A percentile compares a stretch with the other conserved stretches of the same genome.
Evolutionary conservation across 1,140 invertebrate species (phyloP).

Genomic region (Matsumurasca onukii): DNA sequence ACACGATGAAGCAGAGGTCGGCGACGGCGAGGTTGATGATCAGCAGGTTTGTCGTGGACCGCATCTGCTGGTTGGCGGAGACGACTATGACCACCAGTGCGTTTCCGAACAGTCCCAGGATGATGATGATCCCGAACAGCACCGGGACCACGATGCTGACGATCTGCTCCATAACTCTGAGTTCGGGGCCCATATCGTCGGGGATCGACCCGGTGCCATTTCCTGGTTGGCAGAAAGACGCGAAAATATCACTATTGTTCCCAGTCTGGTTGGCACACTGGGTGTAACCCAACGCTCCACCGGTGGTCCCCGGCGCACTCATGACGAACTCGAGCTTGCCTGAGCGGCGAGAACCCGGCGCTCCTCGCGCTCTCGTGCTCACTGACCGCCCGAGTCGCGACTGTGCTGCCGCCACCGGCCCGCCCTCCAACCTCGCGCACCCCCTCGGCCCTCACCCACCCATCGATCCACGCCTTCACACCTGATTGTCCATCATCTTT

Average conservation of each 20-base stretch:
- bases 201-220: constrained; percentile 6
- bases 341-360: neutral
- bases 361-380: neutral
- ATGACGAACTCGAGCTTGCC: neutral
- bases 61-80: constrained; percentile 84
- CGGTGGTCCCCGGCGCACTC: neutral
- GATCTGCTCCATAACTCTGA: constrained; percentile 55
- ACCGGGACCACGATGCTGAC: constrained; percentile 77
- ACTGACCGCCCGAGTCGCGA: neutral
- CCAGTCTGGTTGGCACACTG: constrained; percentile 34
- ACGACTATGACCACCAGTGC: constrained; percentile 74
- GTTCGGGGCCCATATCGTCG: constrained; percentile 40
- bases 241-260: constrained; percentile 28
- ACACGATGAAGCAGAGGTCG: constrained; percentile 91
- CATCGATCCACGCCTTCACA: neutral
- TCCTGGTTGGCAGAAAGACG: constrained; percentile 26
- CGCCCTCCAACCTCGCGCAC: neutral
- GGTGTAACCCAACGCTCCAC: constrained; percentile 26
- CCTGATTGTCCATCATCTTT: neutral
- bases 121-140: constrained; percentile 83
- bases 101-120: constrained; percentile 88
- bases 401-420: neutral
- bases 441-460: neutral
- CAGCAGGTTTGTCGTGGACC: constrained; percentile 89
- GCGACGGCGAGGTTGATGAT: constrained; percentile 88